Conservation (phyloP, 2,797 vertebrate species). For the Psittacula derbiana region DNA sequence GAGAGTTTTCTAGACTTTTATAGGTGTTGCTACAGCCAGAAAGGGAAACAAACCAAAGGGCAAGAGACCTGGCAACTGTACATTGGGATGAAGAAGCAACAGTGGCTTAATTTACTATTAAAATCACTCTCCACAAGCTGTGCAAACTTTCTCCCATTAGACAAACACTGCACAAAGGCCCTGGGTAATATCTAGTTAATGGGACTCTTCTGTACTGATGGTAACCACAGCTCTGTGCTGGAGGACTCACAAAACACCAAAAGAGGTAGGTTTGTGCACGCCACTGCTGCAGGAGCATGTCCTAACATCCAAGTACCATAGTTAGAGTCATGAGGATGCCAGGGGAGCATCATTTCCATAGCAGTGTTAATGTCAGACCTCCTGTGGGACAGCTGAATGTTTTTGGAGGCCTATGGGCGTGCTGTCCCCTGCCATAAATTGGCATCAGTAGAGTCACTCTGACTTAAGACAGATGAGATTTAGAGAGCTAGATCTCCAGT, state of each 20-base stretch:
- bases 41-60: not conserved
- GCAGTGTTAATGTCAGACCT: not conserved
- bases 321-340: not conserved
- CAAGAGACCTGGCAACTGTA: not conserved
- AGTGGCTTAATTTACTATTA: slow-evolving; percentile 3
- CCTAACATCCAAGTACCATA: not conserved
- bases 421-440: not conserved
- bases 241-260: not conserved
- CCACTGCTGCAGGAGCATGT: not conserved
- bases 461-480: not conserved
- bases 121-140: not conserved
- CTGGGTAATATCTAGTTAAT: not conserved
- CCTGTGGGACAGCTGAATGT: not conserved
- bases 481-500: not conserved
- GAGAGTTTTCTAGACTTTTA: not conserved
- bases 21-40: not conserved
- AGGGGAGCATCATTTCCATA: not conserved
- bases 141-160: not conserved
- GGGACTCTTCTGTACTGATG: accelerated
- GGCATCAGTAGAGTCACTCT: not conserved
- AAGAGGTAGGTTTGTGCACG: not conserved
- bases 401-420: not conserved
- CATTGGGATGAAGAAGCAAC: not conserved
- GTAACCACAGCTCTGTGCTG: not conserved
- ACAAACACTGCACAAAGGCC: not conserved